Percentiles rank a stretch among this genome's conserved stretches.
Conservation (phyloP, 2,113 vertebrate genomes). For the Australoheros scitulus region DNA sequence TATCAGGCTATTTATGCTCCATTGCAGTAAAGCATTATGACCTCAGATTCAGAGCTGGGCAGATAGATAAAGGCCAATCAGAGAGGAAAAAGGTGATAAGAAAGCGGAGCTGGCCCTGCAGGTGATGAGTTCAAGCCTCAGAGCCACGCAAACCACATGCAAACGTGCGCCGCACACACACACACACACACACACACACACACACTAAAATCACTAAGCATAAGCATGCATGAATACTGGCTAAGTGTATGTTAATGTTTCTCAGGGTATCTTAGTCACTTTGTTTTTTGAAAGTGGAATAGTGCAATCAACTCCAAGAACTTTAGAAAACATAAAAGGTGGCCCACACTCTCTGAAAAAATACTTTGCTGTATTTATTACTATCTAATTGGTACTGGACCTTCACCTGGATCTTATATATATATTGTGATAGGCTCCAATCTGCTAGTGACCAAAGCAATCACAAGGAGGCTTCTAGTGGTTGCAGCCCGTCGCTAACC, state of each 20-base stretch:
- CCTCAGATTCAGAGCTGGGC: constrained; percentile 59
- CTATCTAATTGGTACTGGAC: background rate
- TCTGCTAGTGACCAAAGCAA: no score
- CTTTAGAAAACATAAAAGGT: background rate
- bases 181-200: constrained; percentile 23
- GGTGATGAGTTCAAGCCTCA: constrained; percentile 51
- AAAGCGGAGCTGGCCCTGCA: constrained; percentile 51
- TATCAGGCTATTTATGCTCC: constrained; percentile 67
- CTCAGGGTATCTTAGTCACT: background rate
- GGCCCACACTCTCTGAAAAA: background rate
- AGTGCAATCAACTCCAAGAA: background rate
- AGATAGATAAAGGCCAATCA: constrained; percentile 69
- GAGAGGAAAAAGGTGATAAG: constrained; percentile 65
- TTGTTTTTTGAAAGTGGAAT: background rate
- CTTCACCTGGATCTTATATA: no score
- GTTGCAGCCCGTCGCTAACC: background rate
- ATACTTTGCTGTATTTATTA: background rate
- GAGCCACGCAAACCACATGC: constrained; percentile 41
- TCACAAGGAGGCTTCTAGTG: background rate
- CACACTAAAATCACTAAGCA: background rate
- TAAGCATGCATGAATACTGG: background rate
- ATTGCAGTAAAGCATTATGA: constrained; percentile 57
- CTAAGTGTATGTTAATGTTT: background rate
- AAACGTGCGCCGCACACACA: background rate
- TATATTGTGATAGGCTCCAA: background rate